Conservation (phyloP, 2,113 vertebrate species). For the Quiscalus mexicanus region DNA sequence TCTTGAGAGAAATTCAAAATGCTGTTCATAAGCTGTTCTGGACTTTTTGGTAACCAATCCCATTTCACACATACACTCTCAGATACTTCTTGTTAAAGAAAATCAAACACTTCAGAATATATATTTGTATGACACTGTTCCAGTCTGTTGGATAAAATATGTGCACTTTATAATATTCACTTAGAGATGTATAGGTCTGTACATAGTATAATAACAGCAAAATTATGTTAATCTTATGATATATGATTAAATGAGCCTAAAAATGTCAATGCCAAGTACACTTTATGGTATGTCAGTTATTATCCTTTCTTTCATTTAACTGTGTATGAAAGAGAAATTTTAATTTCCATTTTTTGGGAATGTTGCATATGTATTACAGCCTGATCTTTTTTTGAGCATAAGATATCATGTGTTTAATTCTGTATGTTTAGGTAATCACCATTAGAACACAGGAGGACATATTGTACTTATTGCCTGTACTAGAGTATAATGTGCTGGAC, state of each 20-base stretch:
- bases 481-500: background rate
- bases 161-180: background rate
- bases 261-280: background rate
- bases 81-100: conserved; percentile 8
- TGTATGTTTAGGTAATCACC: conserved; percentile 37
- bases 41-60: conserved; percentile 39
- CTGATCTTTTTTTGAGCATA: background rate
- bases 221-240: background rate
- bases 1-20: conserved; percentile 21
- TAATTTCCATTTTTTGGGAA: background rate
- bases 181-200: background rate
- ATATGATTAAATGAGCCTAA: background rate
- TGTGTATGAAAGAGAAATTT: background rate
- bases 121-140: conserved; percentile 4
- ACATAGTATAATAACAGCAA: background rate
- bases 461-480: background rate
- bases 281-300: background rate
- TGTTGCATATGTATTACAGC: background rate
- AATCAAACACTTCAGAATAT: background rate
- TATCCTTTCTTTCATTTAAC: background rate
- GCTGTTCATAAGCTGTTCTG: conserved; percentile 16
- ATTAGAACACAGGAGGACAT: background rate
- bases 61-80: background rate
- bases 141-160: background rate
- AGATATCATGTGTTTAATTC: conserved; percentile 50